These are phyloP conservation scores for Tetanocera ferruginea DNA, from an alignment of 2,888 invertebrate species.

Conservation along the genomic window DNA sequence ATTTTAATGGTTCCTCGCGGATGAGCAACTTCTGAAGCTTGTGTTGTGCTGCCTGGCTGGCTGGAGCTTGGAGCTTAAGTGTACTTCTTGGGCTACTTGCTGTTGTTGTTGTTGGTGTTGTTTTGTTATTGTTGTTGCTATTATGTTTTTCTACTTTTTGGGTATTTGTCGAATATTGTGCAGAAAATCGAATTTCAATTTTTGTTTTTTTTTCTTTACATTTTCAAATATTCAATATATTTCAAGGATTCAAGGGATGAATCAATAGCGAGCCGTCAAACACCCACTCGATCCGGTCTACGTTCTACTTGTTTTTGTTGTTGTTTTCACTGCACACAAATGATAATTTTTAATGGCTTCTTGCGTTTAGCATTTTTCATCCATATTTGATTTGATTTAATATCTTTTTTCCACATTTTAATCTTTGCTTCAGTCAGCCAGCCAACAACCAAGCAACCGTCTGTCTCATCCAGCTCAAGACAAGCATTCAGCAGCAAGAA, in stretches of 20 bases:
- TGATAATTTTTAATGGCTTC: slow-evolving; percentile 66
- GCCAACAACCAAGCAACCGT: background rate
- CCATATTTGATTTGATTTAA: slow-evolving; percentile 40
- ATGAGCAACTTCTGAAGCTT: slow-evolving; percentile 63
- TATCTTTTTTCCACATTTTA: slow-evolving; percentile 15
- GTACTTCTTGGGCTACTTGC: no score
- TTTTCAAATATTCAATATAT: slow-evolving; percentile 13
- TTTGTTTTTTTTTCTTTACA: slow-evolving; percentile 1
- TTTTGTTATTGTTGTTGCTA: background rate
- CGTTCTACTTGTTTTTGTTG: slow-evolving; percentile 32
- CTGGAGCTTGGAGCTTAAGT: background rate
- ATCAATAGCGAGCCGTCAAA: slow-evolving; percentile 24
- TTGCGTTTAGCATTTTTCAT: slow-evolving; percentile 38
- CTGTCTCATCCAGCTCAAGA: background rate
- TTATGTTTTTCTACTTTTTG: slow-evolving; percentile 17
- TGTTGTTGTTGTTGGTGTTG: background rate
- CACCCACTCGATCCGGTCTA: slow-evolving; percentile 20
- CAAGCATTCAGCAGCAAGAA: background rate
- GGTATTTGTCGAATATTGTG: slow-evolving; percentile 35
- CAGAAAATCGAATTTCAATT: slow-evolving; percentile 19
- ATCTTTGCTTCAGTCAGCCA: background rate
- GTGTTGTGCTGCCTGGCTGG: slow-evolving; percentile 30
- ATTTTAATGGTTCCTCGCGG: slow-evolving; percentile 68
- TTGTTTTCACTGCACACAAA: slow-evolving; percentile 48
- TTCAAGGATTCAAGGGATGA: slow-evolving; percentile 18